These are phyloP conservation scores for Eudyptes chrysolophus DNA, from an alignment of 2,113 vertebrate species.

Conservation along the genomic window DNA sequence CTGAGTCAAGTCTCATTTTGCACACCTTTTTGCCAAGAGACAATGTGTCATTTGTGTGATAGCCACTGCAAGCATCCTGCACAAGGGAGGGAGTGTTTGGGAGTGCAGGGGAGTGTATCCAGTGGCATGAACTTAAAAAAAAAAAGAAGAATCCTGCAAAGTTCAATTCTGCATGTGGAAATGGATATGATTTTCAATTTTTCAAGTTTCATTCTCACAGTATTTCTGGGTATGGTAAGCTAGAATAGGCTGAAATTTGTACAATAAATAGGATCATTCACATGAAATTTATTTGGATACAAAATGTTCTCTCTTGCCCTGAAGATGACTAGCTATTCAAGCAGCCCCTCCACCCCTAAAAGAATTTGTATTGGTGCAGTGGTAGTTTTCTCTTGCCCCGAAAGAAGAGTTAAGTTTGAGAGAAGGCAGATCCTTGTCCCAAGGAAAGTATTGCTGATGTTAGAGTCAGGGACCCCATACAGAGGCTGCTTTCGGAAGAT, in stretches of 20 bases:
- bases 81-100: not conserved
- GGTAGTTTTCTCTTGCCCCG: not conserved
- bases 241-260: not conserved
- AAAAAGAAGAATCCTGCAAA: not conserved
- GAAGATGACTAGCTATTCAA: not conserved
- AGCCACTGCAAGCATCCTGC: not conserved
- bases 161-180: not conserved
- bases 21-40: not conserved
- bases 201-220: not conserved
- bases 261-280: not conserved
- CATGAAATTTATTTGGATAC: not conserved
- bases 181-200: not conserved
- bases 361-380: not conserved
- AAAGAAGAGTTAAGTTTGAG: not conserved
- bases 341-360: not conserved
- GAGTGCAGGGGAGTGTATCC: not conserved
- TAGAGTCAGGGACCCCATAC: not conserved
- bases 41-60: not conserved
- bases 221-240: not conserved
- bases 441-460: not conserved
- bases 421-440: conserved; percentile 39
- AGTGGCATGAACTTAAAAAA: not conserved
- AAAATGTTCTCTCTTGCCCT: not conserved
- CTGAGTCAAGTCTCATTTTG: not conserved
- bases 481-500: conserved; percentile 32